Evolutionary conservation across 1,140 invertebrate genomes (phyloP), one percentile per base, ranked within the genome.

Genomic region (Amphibalanus amphitrite): DNA sequence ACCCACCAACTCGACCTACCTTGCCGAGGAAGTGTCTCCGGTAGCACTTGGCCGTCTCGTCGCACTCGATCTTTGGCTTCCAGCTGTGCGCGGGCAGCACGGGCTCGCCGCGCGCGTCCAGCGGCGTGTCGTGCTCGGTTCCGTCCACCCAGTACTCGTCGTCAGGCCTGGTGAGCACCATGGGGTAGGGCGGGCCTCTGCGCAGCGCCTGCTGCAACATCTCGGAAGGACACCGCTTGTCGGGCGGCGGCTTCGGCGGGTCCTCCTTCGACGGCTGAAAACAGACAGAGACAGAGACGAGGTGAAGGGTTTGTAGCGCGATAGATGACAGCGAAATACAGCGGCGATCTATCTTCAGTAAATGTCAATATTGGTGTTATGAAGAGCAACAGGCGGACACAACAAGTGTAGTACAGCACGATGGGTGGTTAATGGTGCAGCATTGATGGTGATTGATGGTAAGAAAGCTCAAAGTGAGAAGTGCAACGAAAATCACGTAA

Each of bases 141-240:
- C 91, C 91, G 78, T 97, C 94, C 73, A 94, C 84, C 93, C 95
- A 97, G 79, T 96, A 97, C 25, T 92, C 92, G 20, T 88, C 88
- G 71, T 83, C 83, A 13, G 87, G 82, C 0, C 93, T 93, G 71
- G 89, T 83, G 64, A 94, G 87, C 71, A 97, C 89, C 85, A 94
- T 88, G 15, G 93, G 92, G 78, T 91, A 93, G 8, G 89, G 88
- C 69, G 86, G 82, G 74, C 88, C 86, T 23, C 40, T 64, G 3
- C 71, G 68, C 26, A 93, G 81, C 4, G 88, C 88, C 73, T 90
- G 87, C 78, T 92, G 88, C 76, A 93, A 84, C 33, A 86, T 84
- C 75, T 84, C 82, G 69, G 85, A 86, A 20, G 69, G 74, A 28
- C 65, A 74, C 28, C n/a, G 29, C 68, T 65, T 59, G 69, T 67